Evolutionary conservation across 2,113 vertebrate genomes (phyloP).

Genomic region (Odocoileus hemionus): DNA sequence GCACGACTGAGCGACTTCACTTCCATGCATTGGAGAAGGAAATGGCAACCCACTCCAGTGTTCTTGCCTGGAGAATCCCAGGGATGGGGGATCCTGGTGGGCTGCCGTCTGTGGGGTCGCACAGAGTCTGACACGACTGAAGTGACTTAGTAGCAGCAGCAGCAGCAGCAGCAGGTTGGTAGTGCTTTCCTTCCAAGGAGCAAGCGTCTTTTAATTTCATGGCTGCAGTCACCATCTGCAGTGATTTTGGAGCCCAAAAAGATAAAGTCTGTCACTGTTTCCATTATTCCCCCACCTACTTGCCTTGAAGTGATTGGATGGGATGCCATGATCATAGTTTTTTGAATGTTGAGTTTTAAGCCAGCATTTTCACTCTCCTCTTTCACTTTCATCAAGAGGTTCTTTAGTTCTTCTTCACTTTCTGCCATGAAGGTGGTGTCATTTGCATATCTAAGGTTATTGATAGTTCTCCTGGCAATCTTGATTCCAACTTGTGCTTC

Average conservation of each 20-base stretch:
- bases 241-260: neutral
- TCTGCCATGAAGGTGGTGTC: neutral
- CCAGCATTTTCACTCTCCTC: neutral
- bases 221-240: neutral
- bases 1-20: too few species aligned
- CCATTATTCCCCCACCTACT: neutral
- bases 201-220: neutral
- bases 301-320: neutral
- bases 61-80: too few species aligned
- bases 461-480: neutral
- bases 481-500: neutral
- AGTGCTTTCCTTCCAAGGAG: neutral
- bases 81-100: too few species aligned
- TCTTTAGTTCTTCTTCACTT: neutral
- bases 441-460: neutral
- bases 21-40: too few species aligned
- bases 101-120: too few species aligned
- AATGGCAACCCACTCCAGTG: too few species aligned
- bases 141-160: neutral
- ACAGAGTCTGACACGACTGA: too few species aligned
- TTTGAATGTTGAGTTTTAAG: neutral
- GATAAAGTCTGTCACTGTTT: neutral
- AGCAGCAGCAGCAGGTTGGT: neutral
- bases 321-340: neutral
- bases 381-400: neutral